Conservation (phyloP, 2,888 invertebrate species). For the Idaea aversata region DNA sequence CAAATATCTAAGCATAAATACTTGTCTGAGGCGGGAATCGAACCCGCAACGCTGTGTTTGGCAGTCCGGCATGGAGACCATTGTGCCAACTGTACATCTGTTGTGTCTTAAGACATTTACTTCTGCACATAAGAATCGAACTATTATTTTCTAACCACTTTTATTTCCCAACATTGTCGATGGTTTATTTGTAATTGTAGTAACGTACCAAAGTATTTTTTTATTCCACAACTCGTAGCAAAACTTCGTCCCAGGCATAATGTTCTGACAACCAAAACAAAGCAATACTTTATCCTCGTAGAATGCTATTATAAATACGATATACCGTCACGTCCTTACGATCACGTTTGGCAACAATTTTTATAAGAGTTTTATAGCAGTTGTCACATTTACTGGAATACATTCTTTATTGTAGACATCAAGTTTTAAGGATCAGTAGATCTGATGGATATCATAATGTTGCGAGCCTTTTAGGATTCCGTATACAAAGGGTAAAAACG, state of each 20-base stretch:
- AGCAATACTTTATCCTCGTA: neutral
- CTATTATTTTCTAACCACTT: too few relatives aligned
- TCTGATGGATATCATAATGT: neutral
- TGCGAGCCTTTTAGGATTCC: neutral
- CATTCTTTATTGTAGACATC: neutral
- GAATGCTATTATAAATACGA: constrained; percentile 1
- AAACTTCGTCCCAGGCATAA: neutral
- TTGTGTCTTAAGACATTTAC: too few relatives aligned
- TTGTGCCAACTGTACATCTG: too few relatives aligned
- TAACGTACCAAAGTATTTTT: neutral
- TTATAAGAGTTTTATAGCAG: constrained; percentile 8
- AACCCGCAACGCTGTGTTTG: too few relatives aligned
- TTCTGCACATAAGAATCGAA: too few relatives aligned
- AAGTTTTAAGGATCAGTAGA: constrained; percentile 4
- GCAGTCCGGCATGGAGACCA: too few relatives aligned
- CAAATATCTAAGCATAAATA: too few relatives aligned
- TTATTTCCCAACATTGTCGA: too few relatives aligned
- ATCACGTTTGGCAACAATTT: constrained; percentile 4
- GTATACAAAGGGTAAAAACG: too few relatives aligned
- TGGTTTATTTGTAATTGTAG: neutral
- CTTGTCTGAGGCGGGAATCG: too few relatives aligned
- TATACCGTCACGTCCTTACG: neutral
- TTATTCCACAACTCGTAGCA: neutral
- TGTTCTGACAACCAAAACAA: neutral
- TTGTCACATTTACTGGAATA: constrained; percentile 3